These are phyloP conservation scores for Dynastes tityus DNA, from an alignment of 2,888 invertebrate genomes.

Conservation along the genomic window DNA sequence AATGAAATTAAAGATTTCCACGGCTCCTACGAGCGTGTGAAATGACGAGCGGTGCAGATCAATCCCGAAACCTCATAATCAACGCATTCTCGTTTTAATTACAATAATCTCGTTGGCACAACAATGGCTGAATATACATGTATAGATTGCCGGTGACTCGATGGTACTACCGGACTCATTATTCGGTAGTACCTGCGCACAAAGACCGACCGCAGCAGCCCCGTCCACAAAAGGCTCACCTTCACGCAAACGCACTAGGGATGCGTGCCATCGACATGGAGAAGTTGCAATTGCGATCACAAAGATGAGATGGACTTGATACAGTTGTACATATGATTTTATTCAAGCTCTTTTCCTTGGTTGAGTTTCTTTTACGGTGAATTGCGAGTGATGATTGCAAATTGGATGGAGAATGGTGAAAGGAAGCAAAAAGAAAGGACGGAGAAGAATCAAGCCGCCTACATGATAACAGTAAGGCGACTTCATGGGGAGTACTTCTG, in stretches of 20 bases:
- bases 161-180: slow-evolving; percentile 18
- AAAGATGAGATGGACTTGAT: slow-evolving; percentile 9
- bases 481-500: slow-evolving; percentile 40
- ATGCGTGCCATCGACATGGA: neutral
- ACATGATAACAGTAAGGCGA: slow-evolving; percentile 12
- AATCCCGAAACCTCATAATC: slow-evolving; percentile 15
- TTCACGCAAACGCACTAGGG: slow-evolving; percentile 21
- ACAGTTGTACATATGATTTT: neutral
- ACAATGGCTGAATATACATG: slow-evolving; percentile 34
- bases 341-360: neutral
- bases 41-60: neutral
- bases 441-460: neutral
- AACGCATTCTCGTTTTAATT: slow-evolving; percentile 43
- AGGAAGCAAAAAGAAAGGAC: neutral
- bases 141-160: slow-evolving; percentile 43
- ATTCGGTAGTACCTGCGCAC: slow-evolving; percentile 36
- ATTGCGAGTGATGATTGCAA: neutral
- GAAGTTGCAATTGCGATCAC: neutral
- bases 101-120: slow-evolving; percentile 35
- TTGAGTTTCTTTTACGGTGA: neutral
- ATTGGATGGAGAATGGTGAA: slow-evolving; percentile 15
- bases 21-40: neutral
- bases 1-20: slow-evolving; percentile 2
- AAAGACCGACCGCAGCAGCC: slow-evolving; percentile 16
- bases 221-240: slow-evolving; percentile 19